Evolutionary conservation across 2,888 invertebrate species (phyloP).

Genomic region (Eurytoma adleriae): DNA sequence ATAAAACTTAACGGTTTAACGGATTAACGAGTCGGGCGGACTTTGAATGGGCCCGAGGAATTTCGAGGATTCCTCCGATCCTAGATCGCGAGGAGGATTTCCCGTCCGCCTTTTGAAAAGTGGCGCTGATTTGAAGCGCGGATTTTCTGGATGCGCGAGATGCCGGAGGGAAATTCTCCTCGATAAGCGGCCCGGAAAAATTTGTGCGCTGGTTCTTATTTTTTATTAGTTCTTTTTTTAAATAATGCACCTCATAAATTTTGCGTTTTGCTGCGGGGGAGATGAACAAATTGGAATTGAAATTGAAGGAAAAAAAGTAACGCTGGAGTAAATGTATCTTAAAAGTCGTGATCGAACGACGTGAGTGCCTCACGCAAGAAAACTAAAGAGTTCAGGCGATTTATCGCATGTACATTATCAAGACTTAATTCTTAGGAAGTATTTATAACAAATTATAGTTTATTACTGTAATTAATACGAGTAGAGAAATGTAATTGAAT

Average conservation of each 20-base stretch:
- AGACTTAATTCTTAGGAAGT: slow-evolving; percentile 25
- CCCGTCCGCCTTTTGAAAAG: neutral
- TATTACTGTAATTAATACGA: neutral
- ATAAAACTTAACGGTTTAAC: slow-evolving; percentile 42
- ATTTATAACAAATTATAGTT: slow-evolving; percentile 18
- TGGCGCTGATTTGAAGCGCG: too few relatives aligned
- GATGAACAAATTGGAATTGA: too few relatives aligned
- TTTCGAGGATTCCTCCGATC: slow-evolving; percentile 30
- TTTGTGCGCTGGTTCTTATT: too few relatives aligned
- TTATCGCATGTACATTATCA: slow-evolving; percentile 28
- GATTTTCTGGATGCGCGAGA: too few relatives aligned
- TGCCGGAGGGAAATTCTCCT: too few relatives aligned
- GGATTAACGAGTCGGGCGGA: slow-evolving; percentile 24
- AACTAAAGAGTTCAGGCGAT: slow-evolving; percentile 12
- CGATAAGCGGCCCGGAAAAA: too few relatives aligned
- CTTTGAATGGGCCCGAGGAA: slow-evolving; percentile 36
- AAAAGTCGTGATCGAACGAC: neutral
- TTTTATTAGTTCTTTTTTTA: too few relatives aligned
- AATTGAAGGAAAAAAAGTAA: too few relatives aligned
- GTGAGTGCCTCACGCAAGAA: neutral
- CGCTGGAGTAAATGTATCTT: too few relatives aligned
- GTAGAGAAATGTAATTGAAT: neutral
- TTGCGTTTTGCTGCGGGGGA: too few relatives aligned
- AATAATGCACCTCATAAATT: too few relatives aligned
- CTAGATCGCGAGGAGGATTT: slow-evolving; percentile 2